Base-by-base conservation (phyloP, 2,888 invertebrate species). In the Arctia plantaginis region DNA sequence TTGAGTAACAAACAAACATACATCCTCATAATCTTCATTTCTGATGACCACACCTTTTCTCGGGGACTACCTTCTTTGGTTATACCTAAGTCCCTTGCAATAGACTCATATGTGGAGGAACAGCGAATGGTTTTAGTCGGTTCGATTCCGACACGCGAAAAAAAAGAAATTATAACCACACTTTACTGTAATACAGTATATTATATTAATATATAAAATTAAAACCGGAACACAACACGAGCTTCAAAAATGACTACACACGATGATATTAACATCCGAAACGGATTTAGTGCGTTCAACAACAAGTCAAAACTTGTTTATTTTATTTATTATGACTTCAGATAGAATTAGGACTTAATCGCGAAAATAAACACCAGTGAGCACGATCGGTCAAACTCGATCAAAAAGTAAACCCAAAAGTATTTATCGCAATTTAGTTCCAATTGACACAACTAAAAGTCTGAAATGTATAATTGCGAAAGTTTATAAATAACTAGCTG, bases 201-300 rank as follows among this genome's bases (percentile, higher is more conserved):
- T n/a, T 18, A 10, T 47, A 35, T 15, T 4, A 35, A 69, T 18
- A 7, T 69, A n/a, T 35, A 2, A 39, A 69, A 13, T 20, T 30
- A 30, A 68, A 47, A 33, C 23, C 23, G 33, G 62, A 23, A 51
- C 33, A 0, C 27, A 35, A 27, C 35, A 47, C 10, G 30, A 67
- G 30, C 30, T 44, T 12, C 30, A 15, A 10, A 55, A n/a, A 69
- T 55, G 1, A 27, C 3, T 39, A 51, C 18, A 18, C 15, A 51
- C 2, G 35, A 33, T n/a, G 1, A 69, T 13, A 35, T n/a, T 51
- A 55, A 1, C 51, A 69, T 51, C 51, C 8, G 15, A 51, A 69
- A 39, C 15, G 51, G n/a, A 69, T 69, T 68, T 35, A 51, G 33
- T 47, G 12, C 33, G 23, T 68, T 68, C 30, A 68, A 51, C 13